Conservation (phyloP, 2,113 vertebrate genomes). For the Leucosticte australis region DNA sequence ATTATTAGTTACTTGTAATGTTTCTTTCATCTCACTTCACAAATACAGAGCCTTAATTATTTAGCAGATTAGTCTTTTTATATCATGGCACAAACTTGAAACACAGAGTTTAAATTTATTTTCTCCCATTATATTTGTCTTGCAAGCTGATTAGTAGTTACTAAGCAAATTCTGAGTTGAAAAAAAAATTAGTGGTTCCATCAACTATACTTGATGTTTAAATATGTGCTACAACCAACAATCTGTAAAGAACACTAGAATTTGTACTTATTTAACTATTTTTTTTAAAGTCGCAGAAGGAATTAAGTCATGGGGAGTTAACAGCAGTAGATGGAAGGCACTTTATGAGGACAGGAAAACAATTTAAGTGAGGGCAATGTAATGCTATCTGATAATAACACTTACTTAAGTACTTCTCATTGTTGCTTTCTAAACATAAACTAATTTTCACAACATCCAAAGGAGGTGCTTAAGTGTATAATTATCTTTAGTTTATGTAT, state of each 20-base stretch:
- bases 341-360: background rate
- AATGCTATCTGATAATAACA: background rate
- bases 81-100: slow-evolving; percentile 24
- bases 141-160: slow-evolving; percentile 42
- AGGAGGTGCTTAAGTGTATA: background rate
- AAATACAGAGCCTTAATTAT: slow-evolving; percentile 43
- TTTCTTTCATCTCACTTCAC: slow-evolving; percentile 29
- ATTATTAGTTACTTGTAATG: slow-evolving; percentile 31
- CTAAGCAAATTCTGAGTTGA: slow-evolving; percentile 48
- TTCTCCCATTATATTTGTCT: slow-evolving; percentile 17
- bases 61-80: slow-evolving; percentile 42
- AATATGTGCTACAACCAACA: background rate
- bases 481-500: background rate
- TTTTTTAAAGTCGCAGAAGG: background rate
- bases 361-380: background rate
- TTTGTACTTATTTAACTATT: background rate
- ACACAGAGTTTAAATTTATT: slow-evolving; percentile 24
- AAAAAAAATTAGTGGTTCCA: slow-evolving; percentile 35
- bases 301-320: background rate
- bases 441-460: slow-evolving; percentile 5
- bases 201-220: slow-evolving; percentile 10
- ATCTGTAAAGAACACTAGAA: slow-evolving; percentile 47
- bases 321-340: background rate
- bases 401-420: background rate
- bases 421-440: background rate